Percentiles rank a stretch among this genome's conserved stretches.
phyloP scores from a whole-genome alignment of 1,140 invertebrate species.

The Acromyrmex heyeri region DNA sequence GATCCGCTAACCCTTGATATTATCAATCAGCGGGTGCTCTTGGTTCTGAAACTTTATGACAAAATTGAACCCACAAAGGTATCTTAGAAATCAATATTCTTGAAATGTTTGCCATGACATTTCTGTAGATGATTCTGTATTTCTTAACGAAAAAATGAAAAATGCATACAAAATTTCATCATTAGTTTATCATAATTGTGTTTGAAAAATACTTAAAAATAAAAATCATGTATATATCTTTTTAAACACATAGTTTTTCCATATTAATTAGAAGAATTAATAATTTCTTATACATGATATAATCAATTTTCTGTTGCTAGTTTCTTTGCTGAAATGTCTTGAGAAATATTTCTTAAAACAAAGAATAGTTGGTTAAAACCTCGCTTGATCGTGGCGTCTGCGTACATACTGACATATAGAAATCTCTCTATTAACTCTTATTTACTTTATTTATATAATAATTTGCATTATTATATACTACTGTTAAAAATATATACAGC shows the following conservation, averaged over 20 bases:
- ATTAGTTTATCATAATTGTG: not conserved
- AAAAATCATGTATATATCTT: not conserved
- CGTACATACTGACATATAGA: constrained; percentile 61
- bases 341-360: constrained; percentile 59
- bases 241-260: not conserved
- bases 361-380: constrained; percentile 70
- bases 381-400: constrained; percentile 83
- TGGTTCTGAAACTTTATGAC: constrained; percentile 98
- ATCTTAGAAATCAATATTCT: constrained; percentile 78
- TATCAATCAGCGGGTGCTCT: constrained; percentile 95
- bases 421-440: constrained; percentile 18
- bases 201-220: not conserved
- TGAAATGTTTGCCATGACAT: constrained; percentile 47
- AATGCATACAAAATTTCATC: not conserved
- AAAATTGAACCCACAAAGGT: constrained; percentile 98
- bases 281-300: not conserved
- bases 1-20: constrained; percentile 93
- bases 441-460: not conserved
- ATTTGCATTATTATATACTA: not conserved
- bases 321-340: constrained; percentile 56
- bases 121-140: not conserved
- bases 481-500: not conserved
- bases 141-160: not conserved
- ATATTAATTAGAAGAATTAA: not conserved
- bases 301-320: not conserved